A percentile compares a stretch with the other conserved stretches of the same genome.
phyloP scores from a whole-genome alignment of 2,888 invertebrate species.

The Pyrochroa serraticornis region DNA sequence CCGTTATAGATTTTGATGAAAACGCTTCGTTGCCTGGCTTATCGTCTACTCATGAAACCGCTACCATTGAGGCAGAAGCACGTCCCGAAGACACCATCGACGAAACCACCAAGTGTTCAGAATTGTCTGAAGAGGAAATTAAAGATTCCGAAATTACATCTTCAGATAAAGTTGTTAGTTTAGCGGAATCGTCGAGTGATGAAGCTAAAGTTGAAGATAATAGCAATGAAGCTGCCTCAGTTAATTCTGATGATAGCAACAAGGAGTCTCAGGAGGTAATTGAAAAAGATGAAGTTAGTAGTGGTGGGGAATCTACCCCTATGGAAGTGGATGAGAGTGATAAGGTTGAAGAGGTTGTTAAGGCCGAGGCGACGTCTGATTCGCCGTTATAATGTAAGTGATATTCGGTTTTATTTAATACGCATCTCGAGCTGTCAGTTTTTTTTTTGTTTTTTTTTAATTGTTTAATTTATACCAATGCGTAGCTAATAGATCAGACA shows the following conservation, averaged over 20 bases:
- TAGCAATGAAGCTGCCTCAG: conserved; percentile 30
- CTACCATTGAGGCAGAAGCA: conserved; percentile 52
- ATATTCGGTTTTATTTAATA: conserved; percentile 6
- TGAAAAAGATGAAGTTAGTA: conserved; percentile 11
- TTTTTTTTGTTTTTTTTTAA: conserved; percentile 13
- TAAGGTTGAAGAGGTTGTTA: conserved; percentile 28
- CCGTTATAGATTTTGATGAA: too few species aligned
- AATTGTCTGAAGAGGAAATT: conserved; percentile 9
- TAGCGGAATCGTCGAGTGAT: conserved; percentile 12
- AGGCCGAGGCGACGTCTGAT: conserved; percentile 24
- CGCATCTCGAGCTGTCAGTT: conserved; percentile 2
- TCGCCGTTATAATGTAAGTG: conserved; percentile 23
- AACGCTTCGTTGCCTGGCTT: too few species aligned
- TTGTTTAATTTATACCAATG: conserved; percentile 11
- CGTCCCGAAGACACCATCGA: conserved; percentile 61
- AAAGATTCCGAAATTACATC: conserved; percentile 57
- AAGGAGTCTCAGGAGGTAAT: conserved; percentile 33
- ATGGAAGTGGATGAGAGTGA: conserved; percentile 38
- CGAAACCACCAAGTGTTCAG: conserved; percentile 48
- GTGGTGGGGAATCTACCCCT: conserved; percentile 26
- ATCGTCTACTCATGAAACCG: too few species aligned
- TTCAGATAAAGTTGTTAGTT: conserved; percentile 47
- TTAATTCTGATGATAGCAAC: conserved; percentile 29
- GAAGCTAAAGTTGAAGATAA: conserved; percentile 23
- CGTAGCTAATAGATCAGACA: background rate